phyloP scores from a whole-genome alignment of 2,888 invertebrate species.

The Apotomis capreana region DNA sequence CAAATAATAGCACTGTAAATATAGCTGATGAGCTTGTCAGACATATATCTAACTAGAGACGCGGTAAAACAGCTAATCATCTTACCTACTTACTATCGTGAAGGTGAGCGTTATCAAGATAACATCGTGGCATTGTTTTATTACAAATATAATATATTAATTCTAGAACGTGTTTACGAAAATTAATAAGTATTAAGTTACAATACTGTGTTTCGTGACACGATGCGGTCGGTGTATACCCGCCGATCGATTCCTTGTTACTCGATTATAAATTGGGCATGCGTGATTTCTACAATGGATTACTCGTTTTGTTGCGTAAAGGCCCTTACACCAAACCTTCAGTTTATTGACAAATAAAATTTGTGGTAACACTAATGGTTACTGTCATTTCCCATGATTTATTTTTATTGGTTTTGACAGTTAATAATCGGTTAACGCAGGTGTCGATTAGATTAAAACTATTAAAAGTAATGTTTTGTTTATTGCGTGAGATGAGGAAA shows the following conservation, averaged over 20 bases:
- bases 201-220: not conserved
- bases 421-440: slow-evolving; percentile 30
- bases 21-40: too few species aligned
- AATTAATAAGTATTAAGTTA: too few species aligned
- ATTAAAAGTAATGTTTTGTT: slow-evolving; percentile 20
- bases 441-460: too few species aligned
- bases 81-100: too few species aligned
- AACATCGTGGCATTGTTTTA: too few species aligned
- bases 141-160: too few species aligned
- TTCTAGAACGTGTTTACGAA: too few species aligned
- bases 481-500: slow-evolving; percentile 16
- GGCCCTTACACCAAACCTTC: slow-evolving; percentile 26
- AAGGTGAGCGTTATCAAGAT: too few species aligned
- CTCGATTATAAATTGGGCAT: slow-evolving; percentile 34
- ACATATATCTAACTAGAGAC: too few species aligned
- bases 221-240: slow-evolving; percentile 19
- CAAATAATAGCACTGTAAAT: too few species aligned
- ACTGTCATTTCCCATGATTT: slow-evolving; percentile 36
- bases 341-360: slow-evolving; percentile 33
- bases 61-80: too few species aligned
- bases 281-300: slow-evolving; percentile 29
- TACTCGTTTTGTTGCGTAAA: slow-evolving; percentile 34
- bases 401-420: slow-evolving; percentile 32
- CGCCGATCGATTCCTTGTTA: slow-evolving; percentile 10
- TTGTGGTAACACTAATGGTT: slow-evolving; percentile 31